Conservation (phyloP, 2,113 vertebrate species). For the Saimiri boliviensis region DNA sequence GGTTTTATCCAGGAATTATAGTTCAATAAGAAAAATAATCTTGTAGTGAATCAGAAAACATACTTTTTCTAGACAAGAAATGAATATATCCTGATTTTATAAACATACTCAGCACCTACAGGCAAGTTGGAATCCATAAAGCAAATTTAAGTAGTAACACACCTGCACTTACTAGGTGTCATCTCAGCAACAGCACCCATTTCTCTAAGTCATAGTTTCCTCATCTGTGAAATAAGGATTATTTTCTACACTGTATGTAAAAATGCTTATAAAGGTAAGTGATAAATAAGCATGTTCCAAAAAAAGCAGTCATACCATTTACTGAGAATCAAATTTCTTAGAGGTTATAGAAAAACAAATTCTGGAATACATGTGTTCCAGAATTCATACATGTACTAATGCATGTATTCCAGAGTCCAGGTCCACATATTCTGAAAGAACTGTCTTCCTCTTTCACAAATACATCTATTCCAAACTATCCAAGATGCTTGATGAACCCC, state of each 20-base stretch:
- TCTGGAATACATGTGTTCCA: not conserved
- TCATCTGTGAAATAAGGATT: not conserved
- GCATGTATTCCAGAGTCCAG: not conserved
- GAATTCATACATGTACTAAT: too few relatives aligned
- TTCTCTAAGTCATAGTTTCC: slow-evolving; percentile 21
- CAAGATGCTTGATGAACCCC: not conserved
- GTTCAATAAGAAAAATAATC: slow-evolving; percentile 50
- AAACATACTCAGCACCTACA: not conserved
- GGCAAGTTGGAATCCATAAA: not conserved
- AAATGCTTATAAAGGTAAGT: slow-evolving; percentile 1
- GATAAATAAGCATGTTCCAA: not conserved
- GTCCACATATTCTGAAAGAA: not conserved
- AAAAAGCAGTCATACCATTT: slow-evolving; percentile 17
- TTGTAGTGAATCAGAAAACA: slow-evolving; percentile 49
- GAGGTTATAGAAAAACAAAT: slow-evolving; percentile 23
- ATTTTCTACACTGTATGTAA: not conserved
- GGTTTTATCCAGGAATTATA: slow-evolving; percentile 67
- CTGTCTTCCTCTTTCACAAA: not conserved
- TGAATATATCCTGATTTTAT: not conserved
- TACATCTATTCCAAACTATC: not conserved
- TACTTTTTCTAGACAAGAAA: slow-evolving; percentile 20
- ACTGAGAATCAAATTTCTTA: slow-evolving; percentile 20
- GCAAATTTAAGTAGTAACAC: not conserved
- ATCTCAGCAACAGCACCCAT: not conserved
- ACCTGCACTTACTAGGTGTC: not conserved